Evolutionary conservation across 2,888 invertebrate genomes (phyloP).

Genomic region (Lordiphosa fenestrarum): DNA sequence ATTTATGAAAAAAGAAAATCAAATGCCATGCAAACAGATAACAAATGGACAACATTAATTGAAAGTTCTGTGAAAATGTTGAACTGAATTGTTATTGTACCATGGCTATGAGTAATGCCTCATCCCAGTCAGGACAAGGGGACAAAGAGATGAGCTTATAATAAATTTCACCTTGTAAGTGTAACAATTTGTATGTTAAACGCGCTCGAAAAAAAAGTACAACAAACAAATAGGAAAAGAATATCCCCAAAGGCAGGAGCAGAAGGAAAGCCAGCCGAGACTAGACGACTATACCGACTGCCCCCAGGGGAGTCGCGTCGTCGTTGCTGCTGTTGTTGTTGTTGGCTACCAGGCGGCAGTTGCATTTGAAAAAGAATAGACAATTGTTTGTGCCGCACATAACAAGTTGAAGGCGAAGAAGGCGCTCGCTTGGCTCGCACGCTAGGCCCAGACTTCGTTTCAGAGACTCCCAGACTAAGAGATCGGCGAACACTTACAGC

Average conservation of each 20-base stretch:
- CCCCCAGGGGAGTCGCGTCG: conserved; percentile 70
- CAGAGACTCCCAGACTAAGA: conserved; percentile 1
- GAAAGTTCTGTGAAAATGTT: conserved; percentile 20
- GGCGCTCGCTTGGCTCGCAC: conserved; percentile 32
- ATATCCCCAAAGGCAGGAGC: conserved; percentile 31
- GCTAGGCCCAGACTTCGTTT: conserved; percentile 23
- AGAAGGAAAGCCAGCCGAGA: conserved; percentile 28
- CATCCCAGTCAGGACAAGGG: conserved; percentile 5
- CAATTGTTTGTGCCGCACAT: conserved; percentile 68
- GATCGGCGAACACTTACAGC: neutral
- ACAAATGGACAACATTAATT: conserved; percentile 42
- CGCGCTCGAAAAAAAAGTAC: conserved; percentile 50
- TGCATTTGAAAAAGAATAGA: conserved; percentile 69
- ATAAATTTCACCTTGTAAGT: conserved; percentile 77
- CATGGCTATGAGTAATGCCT: conserved; percentile 38
- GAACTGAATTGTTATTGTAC: conserved; percentile 14
- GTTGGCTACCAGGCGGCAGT: conserved; percentile 69
- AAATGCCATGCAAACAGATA: conserved; percentile 21
- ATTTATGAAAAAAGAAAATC: conserved; percentile 17
- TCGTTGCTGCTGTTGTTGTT: conserved; percentile 31
- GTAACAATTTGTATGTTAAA: conserved; percentile 79
- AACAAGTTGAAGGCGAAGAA: conserved; percentile 64
- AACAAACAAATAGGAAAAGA: conserved; percentile 27
- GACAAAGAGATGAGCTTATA: conserved; percentile 48
- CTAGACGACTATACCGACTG: conserved; percentile 31